Evolutionary conservation across 2,113 vertebrate species (phyloP), one percentile per base, ranked within the genome.

Genomic region (Sinocyclocheilus anshuiensis): DNA sequence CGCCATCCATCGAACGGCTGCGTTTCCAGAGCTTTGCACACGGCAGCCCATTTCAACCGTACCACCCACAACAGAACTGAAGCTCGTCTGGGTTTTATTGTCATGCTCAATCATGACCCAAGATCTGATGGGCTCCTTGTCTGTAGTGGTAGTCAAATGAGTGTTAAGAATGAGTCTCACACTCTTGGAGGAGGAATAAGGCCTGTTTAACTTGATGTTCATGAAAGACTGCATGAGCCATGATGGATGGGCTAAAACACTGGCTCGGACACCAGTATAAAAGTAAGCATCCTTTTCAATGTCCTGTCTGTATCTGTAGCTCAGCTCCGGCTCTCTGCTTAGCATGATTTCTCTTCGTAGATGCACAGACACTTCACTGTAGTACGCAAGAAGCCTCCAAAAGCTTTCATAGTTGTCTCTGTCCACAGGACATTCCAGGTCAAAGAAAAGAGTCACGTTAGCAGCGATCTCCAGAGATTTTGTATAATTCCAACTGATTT

Each of bases 301-400:
- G 6, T 93, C 90, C 89, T 99, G 98, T 18, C 88, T 94, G 90
- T 99, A 99, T 67, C 87, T 93, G 87, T 95, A 96, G 55, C 92
- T 93, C 87, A 93, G 16, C 9, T 90, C 87, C 6, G 96, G 95
- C 20, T 94, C 92, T 87, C 92, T 93, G 83, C 92, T 93, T 82
- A 96, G 91, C 94, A 94, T 91, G 45, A 93, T 15, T 29, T 97
- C 96, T 22, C 94, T 95, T 91, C 95, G 93, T 29, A 99, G 91
- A 36, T 89, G 95, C 75, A 96, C 95, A 0, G 97, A 96, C 1
- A 95, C 96, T 89, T 99, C 97, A 50, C 97, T 98, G 81, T 99
- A 99, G 83, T 98, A 98, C 12, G 97, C 98, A 50, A 98, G 94
- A 39, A 99, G 95, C 26, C 96, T 96, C 98, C 98, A 99, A 0